These are phyloP conservation scores for Pheosia gnoma DNA, from an alignment of 2,888 invertebrate species.

Conservation along the genomic window DNA sequence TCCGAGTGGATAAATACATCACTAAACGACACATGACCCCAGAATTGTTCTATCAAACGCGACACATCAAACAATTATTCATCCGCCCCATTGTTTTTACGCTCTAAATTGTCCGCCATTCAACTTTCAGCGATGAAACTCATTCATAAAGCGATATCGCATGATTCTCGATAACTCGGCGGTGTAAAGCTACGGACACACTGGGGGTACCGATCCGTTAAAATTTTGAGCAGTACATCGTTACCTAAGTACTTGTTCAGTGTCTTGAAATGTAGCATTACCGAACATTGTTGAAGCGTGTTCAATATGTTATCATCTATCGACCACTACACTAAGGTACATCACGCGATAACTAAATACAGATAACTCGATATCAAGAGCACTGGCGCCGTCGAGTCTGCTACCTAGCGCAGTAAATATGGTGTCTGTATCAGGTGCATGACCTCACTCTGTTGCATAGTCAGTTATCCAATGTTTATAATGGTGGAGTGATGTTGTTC, in stretches of 20 bases:
- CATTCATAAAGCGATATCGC: conserved; percentile 55
- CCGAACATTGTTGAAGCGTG: background rate
- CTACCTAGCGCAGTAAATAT: conserved; percentile 50
- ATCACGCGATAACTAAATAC: conserved; percentile 59
- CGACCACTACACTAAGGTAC: conserved; percentile 17
- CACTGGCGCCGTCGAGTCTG: conserved; percentile 67
- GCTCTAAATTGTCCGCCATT: conserved; percentile 70
- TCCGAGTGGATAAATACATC: background rate
- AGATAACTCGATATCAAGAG: conserved; percentile 62
- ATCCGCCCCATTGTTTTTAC: conserved; percentile 69
- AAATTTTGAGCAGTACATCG: no score
- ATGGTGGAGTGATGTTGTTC: conserved; percentile 58
- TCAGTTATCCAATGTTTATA: conserved; percentile 72
- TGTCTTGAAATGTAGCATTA: no score
- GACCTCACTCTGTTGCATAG: conserved; percentile 63
- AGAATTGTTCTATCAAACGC: conserved; percentile 36
- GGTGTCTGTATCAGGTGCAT: conserved; percentile 65
- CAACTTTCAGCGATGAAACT: conserved; percentile 56
- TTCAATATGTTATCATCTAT: background rate
- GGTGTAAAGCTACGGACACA: conserved; percentile 12
- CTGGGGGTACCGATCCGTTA: conserved; percentile 52
- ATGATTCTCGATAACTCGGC: conserved; percentile 49
- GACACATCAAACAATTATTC: conserved; percentile 53
- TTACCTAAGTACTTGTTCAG: no score
- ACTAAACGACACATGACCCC: conserved; percentile 33